These are phyloP conservation scores for Anthophora plumipes DNA, from an alignment of 2,888 invertebrate genomes.

Conservation along the genomic window DNA sequence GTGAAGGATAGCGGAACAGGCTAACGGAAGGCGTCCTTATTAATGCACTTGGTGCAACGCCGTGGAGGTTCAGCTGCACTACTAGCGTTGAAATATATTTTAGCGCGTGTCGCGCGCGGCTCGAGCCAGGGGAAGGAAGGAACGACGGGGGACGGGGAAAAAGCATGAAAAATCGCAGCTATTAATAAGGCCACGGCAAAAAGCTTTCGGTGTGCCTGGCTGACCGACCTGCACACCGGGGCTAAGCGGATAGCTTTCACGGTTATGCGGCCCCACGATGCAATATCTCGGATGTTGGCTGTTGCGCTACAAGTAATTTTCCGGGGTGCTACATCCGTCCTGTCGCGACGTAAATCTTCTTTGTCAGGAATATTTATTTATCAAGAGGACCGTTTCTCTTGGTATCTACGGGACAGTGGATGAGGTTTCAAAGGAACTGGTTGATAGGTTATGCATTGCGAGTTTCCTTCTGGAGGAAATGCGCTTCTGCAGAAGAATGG, in stretches of 20 bases:
- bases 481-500: neutral
- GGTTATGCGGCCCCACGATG: conserved; percentile 33
- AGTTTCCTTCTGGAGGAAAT: neutral
- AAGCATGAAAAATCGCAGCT: conserved; percentile 75
- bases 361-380: conserved; percentile 16
- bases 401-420: neutral
- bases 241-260: conserved; percentile 54
- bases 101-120: conserved; percentile 48
- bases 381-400: neutral
- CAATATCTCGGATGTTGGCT: conserved; percentile 37
- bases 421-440: neutral
- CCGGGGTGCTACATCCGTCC: neutral
- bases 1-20: conserved; percentile 56
- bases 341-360: neutral
- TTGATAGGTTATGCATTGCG: neutral
- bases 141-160: conserved; percentile 18
- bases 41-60: conserved; percentile 67
- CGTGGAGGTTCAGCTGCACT: conserved; percentile 60
- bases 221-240: conserved; percentile 36
- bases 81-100: conserved; percentile 72
- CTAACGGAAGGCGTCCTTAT: conserved; percentile 52
- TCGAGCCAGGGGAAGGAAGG: conserved; percentile 20
- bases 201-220: conserved; percentile 55
- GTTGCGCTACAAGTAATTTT: conserved; percentile 21
- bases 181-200: conserved; percentile 74